Base-by-base conservation (phyloP, 2,113 vertebrate genomes). In the Sinocyclocheilus grahami region DNA sequence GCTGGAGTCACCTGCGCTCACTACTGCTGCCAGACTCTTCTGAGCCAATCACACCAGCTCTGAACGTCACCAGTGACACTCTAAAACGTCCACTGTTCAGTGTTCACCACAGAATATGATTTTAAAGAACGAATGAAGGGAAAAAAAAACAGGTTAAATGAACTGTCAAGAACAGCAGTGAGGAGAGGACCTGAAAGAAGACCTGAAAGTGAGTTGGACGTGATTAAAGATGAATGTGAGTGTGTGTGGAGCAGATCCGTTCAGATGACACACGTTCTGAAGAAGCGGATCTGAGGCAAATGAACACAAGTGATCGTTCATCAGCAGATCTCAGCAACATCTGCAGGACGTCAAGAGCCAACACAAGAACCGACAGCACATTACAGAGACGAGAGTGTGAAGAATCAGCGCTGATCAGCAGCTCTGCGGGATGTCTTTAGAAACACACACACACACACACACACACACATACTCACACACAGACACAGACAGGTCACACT, bases 321-420 rank as follows among this genome's bases (percentile, higher is more conserved):
- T 80, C 78, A 62, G 33, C 39, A 42, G 22, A 80, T 62, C 78
- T 62, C 78, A 37, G 55, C 37, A 60, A 79, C 77, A 79, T 79
- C 78, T 79, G 78, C 33, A 62, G 42, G 33, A 62, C 2, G 12
- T 79, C 78, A n/a, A 39, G 12, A 84, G 2, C 9, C 6, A 58
- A 58, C 6, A 20, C 51, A 55, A 78, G 8, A 78, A 55, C 53
- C 30, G 18, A 78, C 51, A 58, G 76, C 48, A 62, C 53, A 62
- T 62, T 79, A 39, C 37, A 33, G 10, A 79, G 55, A 80, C 6
- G 0, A 62, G 37, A n/a, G 78, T 24, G 77, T 39, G 55, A 62
- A 5, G 22, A n/a, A 79, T 79, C 78, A 39, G 10, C 5, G 30
- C 20, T n/a, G 27, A 55, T 37, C 16, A 58, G 24, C 4, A 3